Evolutionary conservation across 2,797 vertebrate species (phyloP), one percentile per base, ranked within the genome.

Genomic region (Pangasius mekongensis): DNA sequence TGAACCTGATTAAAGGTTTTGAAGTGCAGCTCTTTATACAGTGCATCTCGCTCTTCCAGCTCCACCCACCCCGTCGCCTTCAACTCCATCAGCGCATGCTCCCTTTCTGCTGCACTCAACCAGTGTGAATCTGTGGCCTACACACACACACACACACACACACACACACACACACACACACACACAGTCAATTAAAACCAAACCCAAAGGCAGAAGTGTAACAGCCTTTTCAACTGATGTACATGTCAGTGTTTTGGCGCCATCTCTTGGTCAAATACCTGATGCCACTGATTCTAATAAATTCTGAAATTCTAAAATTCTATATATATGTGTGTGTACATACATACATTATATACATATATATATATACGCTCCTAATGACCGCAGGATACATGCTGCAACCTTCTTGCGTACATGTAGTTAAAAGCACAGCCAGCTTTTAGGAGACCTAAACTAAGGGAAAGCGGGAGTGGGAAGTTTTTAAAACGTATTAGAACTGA

Each of bases 11-110:
- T 99, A 93, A 99, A 99, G 87, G 94, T 97, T 94, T 97, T 97
- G 94, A 99, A 99, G 92, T 96, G 94, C 87, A 99, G 97, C 90
- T 99, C 98, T 91, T 98, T 99, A 94, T 97, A 98, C 92, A 99
- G 97, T 91, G 98, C 98, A 74, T 98, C 97, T n/a, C 97, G 96
- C 74, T 96, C 96, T 1, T 95, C 95, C 88, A 97, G 92, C 89
- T 97, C 96, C 74, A 94, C 93, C 98, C 98, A 99, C 60, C 98
- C 98, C 0, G 96, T 92, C 74, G 96, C 93, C 91, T 96, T 97
- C 87, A 99, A 96, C 88, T 97, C 97, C 80, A 92, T 93, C 73
- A 98, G 90, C 85, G 95, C 90, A 91, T 97, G 96, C 22, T 92
- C 97, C 86, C 97, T 97, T 93, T 99, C 98, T 54, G 96, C 95